Evolutionary conservation across 2,113 vertebrate species (phyloP).

Genomic region (Amphiprion ocellaris): DNA sequence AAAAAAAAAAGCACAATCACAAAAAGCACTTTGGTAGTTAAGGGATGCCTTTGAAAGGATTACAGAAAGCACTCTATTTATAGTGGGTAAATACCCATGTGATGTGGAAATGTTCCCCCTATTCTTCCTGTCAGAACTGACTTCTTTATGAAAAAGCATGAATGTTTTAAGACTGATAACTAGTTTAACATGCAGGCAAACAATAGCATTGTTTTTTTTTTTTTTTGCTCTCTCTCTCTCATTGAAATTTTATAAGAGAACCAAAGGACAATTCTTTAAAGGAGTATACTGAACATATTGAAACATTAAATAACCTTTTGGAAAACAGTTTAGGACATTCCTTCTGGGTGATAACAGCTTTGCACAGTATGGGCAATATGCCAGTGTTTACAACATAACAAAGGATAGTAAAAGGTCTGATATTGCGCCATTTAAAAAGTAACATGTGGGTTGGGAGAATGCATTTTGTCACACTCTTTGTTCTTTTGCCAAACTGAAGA

Average conservation of each 20-base stretch:
- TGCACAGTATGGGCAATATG: not conserved
- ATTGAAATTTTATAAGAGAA: constrained; percentile 50
- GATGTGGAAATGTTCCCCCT: constrained; percentile 54
- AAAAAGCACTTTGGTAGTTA: constrained; percentile 47
- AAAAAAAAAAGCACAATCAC: constrained; percentile 13
- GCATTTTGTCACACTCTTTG: not conserved
- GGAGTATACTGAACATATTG: constrained; percentile 45
- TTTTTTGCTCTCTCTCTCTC: constrained; percentile 5
- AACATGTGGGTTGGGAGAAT: not conserved
- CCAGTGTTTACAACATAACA: constrained; percentile 20
- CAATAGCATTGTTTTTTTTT: constrained; percentile 53
- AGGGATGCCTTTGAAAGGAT: constrained; percentile 37
- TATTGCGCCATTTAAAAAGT: not conserved
- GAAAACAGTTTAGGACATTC: constrained; percentile 4
- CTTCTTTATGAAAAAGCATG: constrained; percentile 68
- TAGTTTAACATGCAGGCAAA: constrained; percentile 63
- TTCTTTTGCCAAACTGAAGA: not conserved
- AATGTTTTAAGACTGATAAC: constrained; percentile 72
- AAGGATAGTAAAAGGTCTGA: not conserved
- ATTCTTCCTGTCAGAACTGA: constrained; percentile 18
- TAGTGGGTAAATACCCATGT: constrained; percentile 54
- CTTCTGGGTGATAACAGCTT: not conserved
- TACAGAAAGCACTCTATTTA: constrained; percentile 60
- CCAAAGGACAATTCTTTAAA: constrained; percentile 46
- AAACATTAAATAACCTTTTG: constrained; percentile 53